Base-by-base conservation (phyloP, 2,888 invertebrate genomes). In the Endotricha flammealis region DNA sequence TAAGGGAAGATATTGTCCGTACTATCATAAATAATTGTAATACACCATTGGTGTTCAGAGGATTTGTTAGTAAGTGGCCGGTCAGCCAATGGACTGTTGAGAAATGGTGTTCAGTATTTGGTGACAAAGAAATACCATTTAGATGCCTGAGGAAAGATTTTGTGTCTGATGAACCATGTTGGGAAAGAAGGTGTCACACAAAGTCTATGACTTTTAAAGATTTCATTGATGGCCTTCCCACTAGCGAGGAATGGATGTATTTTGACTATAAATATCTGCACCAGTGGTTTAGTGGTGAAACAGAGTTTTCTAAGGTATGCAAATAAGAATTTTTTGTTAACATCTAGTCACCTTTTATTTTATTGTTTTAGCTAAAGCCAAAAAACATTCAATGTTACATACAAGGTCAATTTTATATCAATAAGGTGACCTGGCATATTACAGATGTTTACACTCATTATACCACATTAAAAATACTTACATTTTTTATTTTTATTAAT, bases 201-300 rank as follows among this genome's bases (percentile, higher is more conserved):
- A 73, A 88, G 34, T 64, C 78, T 17, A 88, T 92, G 64, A 90
- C 89, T 1, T 89, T 95, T 50, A 66, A 76, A 37, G 87, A 92
- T 34, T 94, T 96, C 72, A 46, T 91, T 1, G 61, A 81, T 5
- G 57, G 66, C 13, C 56, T 61, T 14, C 48, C 68, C 8, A 56
- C 72, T 12, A 68, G 64, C 32, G 59, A 88, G 2, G 85, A 90
- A 46, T 95, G 94, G 92, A 88, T 91, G 74, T 96, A 96, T 74
- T 94, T 93, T 74, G 95, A 95, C 76, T 95, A 96, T 64, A 95
- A 95, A 77, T 91, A 94, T 68, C 88, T 95, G 71, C 87, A 89
- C 41, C 89, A 92, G 40, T 90, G 93, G 89, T 91, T 93, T 58
- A 62, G 70, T 35, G 72, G 87, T 30, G 85, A 89, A 12, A 71